Evolutionary conservation across 2,797 vertebrate genomes (phyloP).

Genomic region (Garrulus glandarius): DNA sequence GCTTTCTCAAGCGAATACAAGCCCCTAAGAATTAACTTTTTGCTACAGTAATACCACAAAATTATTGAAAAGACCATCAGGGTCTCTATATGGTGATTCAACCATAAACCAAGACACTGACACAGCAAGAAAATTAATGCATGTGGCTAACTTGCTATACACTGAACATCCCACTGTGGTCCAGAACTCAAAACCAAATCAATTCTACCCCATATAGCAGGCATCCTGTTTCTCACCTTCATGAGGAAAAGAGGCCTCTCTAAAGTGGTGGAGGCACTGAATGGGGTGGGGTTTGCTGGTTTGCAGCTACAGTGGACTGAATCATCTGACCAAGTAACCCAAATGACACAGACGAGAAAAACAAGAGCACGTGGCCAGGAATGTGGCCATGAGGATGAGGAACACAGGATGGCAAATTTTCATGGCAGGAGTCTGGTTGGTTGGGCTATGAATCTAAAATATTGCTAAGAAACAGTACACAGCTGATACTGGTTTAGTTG

Average conservation of each 20-base stretch:
- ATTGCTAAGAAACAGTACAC: background rate
- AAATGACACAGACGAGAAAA: background rate
- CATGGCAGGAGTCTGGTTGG: background rate
- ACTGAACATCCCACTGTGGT: background rate
- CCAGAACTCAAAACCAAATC: background rate
- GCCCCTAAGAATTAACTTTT: background rate
- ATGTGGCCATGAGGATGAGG: background rate
- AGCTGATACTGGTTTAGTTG: background rate
- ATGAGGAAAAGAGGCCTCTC: background rate
- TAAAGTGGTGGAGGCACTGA: background rate
- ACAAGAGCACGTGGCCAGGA: accelerated
- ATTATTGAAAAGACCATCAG: background rate
- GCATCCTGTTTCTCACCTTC: background rate
- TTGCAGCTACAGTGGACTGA: background rate
- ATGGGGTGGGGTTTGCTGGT: background rate
- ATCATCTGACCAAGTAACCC: background rate
- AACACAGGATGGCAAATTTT: background rate
- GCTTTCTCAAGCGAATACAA: background rate
- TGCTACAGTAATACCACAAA: background rate
- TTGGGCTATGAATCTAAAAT: background rate
- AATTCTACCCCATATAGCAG: background rate
- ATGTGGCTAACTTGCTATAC: background rate
- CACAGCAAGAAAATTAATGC: background rate
- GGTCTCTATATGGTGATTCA: background rate
- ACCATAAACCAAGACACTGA: background rate